Evolutionary conservation across 2,113 vertebrate genomes (phyloP).

Genomic region (Chaetodon auriga): DNA sequence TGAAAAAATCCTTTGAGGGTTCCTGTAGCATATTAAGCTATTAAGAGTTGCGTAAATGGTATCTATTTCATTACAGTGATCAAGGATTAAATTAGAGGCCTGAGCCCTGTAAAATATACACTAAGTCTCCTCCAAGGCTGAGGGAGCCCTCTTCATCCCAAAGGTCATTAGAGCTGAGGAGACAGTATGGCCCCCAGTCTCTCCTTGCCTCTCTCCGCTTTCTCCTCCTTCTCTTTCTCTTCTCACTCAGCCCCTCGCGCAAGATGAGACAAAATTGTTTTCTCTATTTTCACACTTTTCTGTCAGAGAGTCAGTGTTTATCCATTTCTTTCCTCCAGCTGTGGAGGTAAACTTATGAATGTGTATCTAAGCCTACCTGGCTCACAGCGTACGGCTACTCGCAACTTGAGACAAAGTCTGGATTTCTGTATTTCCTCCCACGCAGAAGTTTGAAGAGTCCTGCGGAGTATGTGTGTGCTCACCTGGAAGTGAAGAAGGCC

Average conservation of each 20-base stretch:
- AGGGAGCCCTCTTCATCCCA: conserved; percentile 79
- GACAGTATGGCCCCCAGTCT: conserved; percentile 73
- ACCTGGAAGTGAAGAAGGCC: conserved; percentile 68
- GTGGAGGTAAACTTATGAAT: conserved; percentile 52
- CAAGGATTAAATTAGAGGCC: conserved; percentile 83
- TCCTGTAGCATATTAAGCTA: conserved; percentile 80
- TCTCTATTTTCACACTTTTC: conserved; percentile 35
- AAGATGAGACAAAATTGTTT: conserved; percentile 34
- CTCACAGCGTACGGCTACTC: conserved; percentile 21
- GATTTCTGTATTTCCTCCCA: conserved; percentile 55
- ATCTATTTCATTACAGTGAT: conserved; percentile 84
- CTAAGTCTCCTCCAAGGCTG: conserved; percentile 75
- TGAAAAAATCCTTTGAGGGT: conserved; percentile 71
- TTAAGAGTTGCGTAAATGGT: conserved; percentile 76
- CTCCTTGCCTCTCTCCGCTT: conserved; percentile 48
- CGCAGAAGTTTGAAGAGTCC: conserved; percentile 60
- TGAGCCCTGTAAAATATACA: conserved; percentile 81
- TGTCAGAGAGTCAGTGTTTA: conserved; percentile 9
- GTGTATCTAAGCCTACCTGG: conserved; percentile 52
- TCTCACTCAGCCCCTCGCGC: conserved; percentile 25
- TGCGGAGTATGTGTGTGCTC: conserved; percentile 45
- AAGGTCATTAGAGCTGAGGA: conserved; percentile 83
- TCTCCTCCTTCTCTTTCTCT: conserved; percentile 40
- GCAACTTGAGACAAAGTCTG: conserved; percentile 59
- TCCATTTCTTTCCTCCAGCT: conserved; percentile 43